Evolutionary conservation across 1,140 invertebrate genomes (phyloP), one percentile per base, ranked within the genome.

Genomic region (Monomorium pharaonis): DNA sequence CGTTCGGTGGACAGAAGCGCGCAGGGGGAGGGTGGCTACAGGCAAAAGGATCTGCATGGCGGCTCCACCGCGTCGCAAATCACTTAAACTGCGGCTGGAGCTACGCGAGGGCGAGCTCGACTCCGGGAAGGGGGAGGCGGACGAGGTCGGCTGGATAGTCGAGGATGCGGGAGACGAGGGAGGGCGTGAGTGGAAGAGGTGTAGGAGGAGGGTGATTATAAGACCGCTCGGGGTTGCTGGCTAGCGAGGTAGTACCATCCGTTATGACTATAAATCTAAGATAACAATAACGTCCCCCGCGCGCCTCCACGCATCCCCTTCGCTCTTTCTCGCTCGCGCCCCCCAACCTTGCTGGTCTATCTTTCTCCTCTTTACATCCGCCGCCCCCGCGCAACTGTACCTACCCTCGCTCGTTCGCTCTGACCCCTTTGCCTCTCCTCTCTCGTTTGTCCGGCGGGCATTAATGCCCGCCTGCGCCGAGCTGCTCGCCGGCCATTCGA

Each of bases 191-290:
- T 81, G 80, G 67, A 85, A 54, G 86, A 87, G 88, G 84, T 58
- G 80, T 86, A 92, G 92, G 90, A 89, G 92, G 91, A 94, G 94
- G 94, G 94, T 95, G 94, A 95, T 95, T 95, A 95, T 95, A 95
- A 95, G 94, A 95, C 94, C 93, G 94, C 93, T 94, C 94, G 94
- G 93, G 94, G 93, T 94, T 93, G 94, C 93, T 93, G 92, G 93
- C 92, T 94, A 94, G 92, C 93, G 92, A 93, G 94, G 92, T 94
- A 93, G 90, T 93, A 94, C 94, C 94, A 94, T 95, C 94, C 94
- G 94, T 95, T 95, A 95, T 94, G 94, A 95, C 94, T 95, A 95
- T 95, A 95, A 95, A 95, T 95, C 94, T 95, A 95, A 95, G 94
- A 95, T 95, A 95, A 95, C 94, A 95, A 95, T 95, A 95, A 94